Conservation (phyloP, 2,113 vertebrate species). For the Atherinomorus stipes region DNA sequence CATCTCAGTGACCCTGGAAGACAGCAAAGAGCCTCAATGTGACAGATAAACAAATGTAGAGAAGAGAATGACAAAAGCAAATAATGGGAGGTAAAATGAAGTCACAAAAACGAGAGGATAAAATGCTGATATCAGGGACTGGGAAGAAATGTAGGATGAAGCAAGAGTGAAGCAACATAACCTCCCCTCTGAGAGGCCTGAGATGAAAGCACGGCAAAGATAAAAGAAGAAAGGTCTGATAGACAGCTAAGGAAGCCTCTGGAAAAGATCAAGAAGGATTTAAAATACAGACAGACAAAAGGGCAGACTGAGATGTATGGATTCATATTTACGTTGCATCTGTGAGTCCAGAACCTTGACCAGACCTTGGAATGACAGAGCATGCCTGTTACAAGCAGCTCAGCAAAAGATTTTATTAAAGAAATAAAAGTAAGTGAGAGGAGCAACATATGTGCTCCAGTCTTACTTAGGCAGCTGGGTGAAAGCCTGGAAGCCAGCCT, state of each 20-base stretch:
- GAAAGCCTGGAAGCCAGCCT: constrained; percentile 98
- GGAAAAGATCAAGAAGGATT: constrained; percentile 27
- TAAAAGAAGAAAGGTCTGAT: constrained; percentile 44
- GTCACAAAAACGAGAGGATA: constrained; percentile 29
- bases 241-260: constrained; percentile 21
- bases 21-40: constrained; percentile 22
- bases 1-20: constrained; percentile 77
- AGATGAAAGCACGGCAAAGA: constrained; percentile 60
- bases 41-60: constrained; percentile 19
- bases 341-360: constrained; percentile 81
- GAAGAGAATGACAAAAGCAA: constrained; percentile 14
- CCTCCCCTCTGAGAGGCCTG: constrained; percentile 41
- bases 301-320: constrained; percentile 81
- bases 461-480: constrained; percentile 97
- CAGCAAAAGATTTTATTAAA: constrained; percentile 29
- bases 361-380: constrained; percentile 84
- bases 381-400: constrained; percentile 75
- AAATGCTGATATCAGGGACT: constrained; percentile 34
- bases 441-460: background rate
- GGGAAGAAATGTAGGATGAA: constrained; percentile 44
- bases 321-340: constrained; percentile 84
- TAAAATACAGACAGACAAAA: constrained; percentile 46
- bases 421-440: constrained; percentile 21
- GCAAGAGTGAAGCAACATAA: constrained; percentile 32
- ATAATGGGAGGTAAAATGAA: constrained; percentile 34